Base-by-base conservation (phyloP, 2,888 invertebrate species). In the Callinectes sapidus region DNA sequence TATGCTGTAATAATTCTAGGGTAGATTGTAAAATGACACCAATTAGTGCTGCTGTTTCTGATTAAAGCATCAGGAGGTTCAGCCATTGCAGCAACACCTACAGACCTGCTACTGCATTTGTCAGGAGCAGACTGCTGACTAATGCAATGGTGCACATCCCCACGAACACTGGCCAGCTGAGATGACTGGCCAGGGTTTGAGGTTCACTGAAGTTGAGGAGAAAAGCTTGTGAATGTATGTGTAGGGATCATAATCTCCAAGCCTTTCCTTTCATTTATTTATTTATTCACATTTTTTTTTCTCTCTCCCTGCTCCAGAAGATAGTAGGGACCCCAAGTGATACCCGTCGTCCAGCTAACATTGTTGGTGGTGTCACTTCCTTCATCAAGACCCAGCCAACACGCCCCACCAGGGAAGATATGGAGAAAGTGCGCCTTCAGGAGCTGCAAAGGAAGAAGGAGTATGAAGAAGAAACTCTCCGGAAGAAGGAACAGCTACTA, bases 401-500 rank as follows among this genome's bases (percentile, higher is more conserved):
- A 10, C 66, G 66, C 28, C 93, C 93, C 35, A 90, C 90, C 35
- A 86, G 90, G 35, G 94, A 94, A 71, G 92, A 93, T 61, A 71
- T 87, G n/a, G 94, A 94, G 81, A 91, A 91, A 54, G 39, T 85
- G n/a, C 92, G 91, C 42, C 92, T 92, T n/a, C 48, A 66, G 42
- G 93, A 94, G 85, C 48, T 93, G 18, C 48, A 66, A 28, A 91
- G 87, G 90, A 94, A 93, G 87, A 90, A 87, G 35, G 92, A 93
- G 48, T 89, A 92, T 39, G 94, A 93, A 66, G 93, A 93, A 28
- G 94, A 93, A n/a, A 90, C 91, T 6, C n/a, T 88, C 39, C 88
- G 87, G 61, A 94, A 94, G 87, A 94, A 93, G 66, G 94, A 94
- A 35, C 92, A 93, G 71, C 35, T 91, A 14, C n/a, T 93, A 55